Base-by-base conservation (phyloP, 1,140 invertebrate species). In the Neotoxoptera formosana region DNA sequence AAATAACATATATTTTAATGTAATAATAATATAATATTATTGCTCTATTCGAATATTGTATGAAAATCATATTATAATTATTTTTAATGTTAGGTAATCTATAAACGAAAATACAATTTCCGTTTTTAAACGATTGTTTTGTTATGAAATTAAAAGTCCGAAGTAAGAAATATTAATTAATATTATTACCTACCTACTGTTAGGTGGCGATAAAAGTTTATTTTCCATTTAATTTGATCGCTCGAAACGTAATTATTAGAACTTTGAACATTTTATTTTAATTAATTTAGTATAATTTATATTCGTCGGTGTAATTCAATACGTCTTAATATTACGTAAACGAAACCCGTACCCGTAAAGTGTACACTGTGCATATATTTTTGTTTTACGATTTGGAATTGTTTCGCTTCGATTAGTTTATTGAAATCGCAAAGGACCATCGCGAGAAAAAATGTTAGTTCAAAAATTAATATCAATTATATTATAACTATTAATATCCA, bases 211-310 rank as follows among this genome's bases (percentile, higher is more conserved):
- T 87, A 89, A 89, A 89, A 53, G 23, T 56, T 23, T 89, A 89
- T 89, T 89, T 89, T 56, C 4, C 21, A 25, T 89, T 89, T 89
- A 36, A 89, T 89, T 89, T 56, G 23, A 36, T 36, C 23, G 34
- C 34, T 56, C 36, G 30, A 53, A 53, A 89, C n/a, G 17, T 53
- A 53, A 53, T 89, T 51, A 88, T 53, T 34, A 36, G 87, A 53
- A 89, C 48, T 51, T 88, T 51, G 86, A 88, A 53, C 48, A 34
- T 89, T 53, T 89, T 36, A 89, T 89, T 89, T 36, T 89, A 89
- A 89, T 89, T 53, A 89, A 89, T 51, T 89, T 34, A 48, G 45
- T n/a, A 17, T 47, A 87, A 87, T 87, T 47, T 30, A 25, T 25
- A 84, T 84, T 84, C n/a, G 14, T 76, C n/a, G n/a, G 17, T 76